Base-by-base conservation (phyloP, 2,888 invertebrate species). In the Heliconius aoede region DNA sequence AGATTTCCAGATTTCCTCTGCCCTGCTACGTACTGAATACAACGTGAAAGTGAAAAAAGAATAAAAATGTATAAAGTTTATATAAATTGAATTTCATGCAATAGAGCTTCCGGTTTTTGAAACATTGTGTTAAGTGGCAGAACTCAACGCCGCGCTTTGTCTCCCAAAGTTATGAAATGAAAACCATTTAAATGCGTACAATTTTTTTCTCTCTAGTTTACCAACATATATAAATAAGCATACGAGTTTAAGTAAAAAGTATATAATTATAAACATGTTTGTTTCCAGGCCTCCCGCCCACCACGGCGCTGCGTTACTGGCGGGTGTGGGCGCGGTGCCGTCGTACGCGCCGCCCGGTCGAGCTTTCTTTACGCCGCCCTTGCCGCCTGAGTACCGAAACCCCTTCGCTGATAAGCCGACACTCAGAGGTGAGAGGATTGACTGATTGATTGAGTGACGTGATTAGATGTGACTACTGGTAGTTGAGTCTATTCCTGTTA, bases 351-450 rank as follows among this genome's bases (percentile, higher is more conserved):
- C 97, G 73, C 97, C 98, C 30, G 97, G 97, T 51, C 92, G 97
- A 77, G 95, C 96, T 21, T 96, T 97, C 88, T 96, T 97, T 90
- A 98, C 98, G 1, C 98, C 98, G 1, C 97, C 97, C 0, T 89
- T 98, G 81, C 98, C 97, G 21, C 97, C 97, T 13, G 97, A 97
- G 89, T 97, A 97, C 87, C 95, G 96, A 79, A 97, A 97, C 92
- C 97, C 98, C 1, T 98, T 98, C 86, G 97, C 97, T n/a, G 97
- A 98, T 87, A 98, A 97, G 89, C 98, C 98, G 73, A 98, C 98
- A 68, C 93, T 98, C 78, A 95, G 98, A 84, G 97, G 97, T 83
- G 60, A 69, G 18, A n/a, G n/a, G n/a, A n/a, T n/a, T n/a, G n/a
- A n/a, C n/a, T n/a, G n/a, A n/a, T n/a, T n/a, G n/a, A n/a, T n/a